Percentiles rank a stretch among this genome's conserved stretches.
These are phyloP conservation scores for Cebus imitator DNA, from an alignment of 2,113 vertebrate species.

Conservation along the genomic window DNA sequence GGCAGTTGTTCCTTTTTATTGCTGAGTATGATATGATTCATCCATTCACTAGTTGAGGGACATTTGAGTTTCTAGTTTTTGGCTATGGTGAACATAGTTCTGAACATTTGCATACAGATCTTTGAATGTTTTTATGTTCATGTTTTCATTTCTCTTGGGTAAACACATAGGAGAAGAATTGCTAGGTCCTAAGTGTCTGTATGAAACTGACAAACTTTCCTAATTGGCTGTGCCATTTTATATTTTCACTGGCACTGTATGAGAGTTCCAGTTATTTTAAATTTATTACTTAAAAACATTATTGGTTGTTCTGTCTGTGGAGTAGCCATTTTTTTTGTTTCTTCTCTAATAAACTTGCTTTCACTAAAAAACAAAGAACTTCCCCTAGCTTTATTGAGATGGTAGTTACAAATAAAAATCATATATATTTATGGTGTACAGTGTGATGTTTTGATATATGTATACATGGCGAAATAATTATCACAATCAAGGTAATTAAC, in stretches of 20 bases:
- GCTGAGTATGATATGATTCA: not conserved
- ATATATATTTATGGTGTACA: too few relatives aligned
- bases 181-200: not conserved
- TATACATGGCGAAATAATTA: not conserved
- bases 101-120: not conserved
- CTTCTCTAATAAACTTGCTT: too few relatives aligned
- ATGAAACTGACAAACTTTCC: not conserved
- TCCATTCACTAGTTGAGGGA: not conserved
- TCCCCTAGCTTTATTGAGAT: not conserved
- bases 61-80: not conserved
- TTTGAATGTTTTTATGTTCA: not conserved
- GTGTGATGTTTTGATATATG: not conserved
- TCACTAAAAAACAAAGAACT: too few relatives aligned
- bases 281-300: not conserved
- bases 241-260: not conserved
- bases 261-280: not conserved
- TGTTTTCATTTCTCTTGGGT: conserved; percentile 31
- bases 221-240: conserved; percentile 19
- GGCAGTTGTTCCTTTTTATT: conserved; percentile 9
- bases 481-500: not conserved
- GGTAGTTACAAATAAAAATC: not conserved
- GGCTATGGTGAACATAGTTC: not conserved
- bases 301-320: too few relatives aligned
- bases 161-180: not conserved
- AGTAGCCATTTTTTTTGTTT: too few relatives aligned